phyloP scores from a whole-genome alignment of 2,797 vertebrate species.

The Peromyscus eremicus region DNA sequence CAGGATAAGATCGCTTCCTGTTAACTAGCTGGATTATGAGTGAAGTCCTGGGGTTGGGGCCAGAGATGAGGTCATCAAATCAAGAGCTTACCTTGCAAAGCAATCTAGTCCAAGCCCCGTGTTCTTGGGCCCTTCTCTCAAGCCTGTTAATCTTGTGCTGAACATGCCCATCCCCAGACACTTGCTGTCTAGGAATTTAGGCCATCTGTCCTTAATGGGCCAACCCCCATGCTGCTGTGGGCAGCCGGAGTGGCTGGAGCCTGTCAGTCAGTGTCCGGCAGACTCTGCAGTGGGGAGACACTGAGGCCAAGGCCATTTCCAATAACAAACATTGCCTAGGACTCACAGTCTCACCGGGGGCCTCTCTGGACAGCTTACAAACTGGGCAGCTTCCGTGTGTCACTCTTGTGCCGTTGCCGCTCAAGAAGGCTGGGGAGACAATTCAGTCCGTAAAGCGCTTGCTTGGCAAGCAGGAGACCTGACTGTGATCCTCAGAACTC shows the following conservation, averaged over 20 bases:
- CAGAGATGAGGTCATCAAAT: conserved; percentile 67
- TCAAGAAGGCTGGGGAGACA: background rate
- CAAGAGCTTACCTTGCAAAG: conserved; percentile 71
- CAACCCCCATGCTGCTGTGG: background rate
- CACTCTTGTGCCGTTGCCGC: fast-evolving
- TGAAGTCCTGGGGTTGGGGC: conserved; percentile 57
- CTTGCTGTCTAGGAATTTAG: conserved; percentile 6
- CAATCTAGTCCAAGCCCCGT: conserved; percentile 52
- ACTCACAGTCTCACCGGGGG: background rate
- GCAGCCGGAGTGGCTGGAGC: too few relatives aligned
- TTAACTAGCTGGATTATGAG: conserved; percentile 76
- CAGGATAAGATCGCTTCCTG: conserved; percentile 79
- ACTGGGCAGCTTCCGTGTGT: background rate
- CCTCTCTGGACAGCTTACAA: background rate
- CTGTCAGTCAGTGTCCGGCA: background rate
- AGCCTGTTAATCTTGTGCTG: conserved; percentile 52
- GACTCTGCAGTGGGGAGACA: background rate
- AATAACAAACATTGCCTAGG: background rate
- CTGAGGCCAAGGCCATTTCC: background rate
- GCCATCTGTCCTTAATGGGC: background rate
- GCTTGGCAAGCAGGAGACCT: background rate
- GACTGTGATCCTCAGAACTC: background rate
- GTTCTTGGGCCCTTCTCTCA: conserved; percentile 1
- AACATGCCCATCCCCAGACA: background rate
- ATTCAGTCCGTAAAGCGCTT: background rate